A percentile compares a stretch with the other conserved stretches of the same genome.
Conservation (phyloP, 2,797 vertebrate species). For the Crotalus adamanteus region DNA sequence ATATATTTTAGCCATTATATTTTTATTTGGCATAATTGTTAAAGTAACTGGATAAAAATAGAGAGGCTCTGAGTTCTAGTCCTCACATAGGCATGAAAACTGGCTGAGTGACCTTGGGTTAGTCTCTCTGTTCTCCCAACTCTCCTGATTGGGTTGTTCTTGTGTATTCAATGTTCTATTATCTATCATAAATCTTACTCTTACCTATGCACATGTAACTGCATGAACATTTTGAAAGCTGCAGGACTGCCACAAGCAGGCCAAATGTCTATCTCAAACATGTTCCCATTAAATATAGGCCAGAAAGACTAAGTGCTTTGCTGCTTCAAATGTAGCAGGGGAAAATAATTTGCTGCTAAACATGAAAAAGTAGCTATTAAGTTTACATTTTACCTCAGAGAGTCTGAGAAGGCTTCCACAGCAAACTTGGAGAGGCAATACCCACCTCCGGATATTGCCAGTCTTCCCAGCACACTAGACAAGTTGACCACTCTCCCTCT, state of each 20-base stretch:
- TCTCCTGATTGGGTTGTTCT: no score
- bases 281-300: neutral
- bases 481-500: conserved; percentile 54
- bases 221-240: neutral
- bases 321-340: neutral
- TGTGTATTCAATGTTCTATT: neutral
- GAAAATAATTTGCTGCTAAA: neutral
- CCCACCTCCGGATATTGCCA: neutral
- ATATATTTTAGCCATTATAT: no score
- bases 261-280: neutral
- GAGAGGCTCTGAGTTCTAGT: no score
- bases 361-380: neutral
- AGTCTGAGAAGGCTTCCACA: conserved; percentile 57
- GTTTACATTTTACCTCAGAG: conserved; percentile 46
- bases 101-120: no score
- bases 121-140: no score
- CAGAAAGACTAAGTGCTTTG: neutral
- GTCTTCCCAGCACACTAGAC: conserved; percentile 38
- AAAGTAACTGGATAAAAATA: no score
- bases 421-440: conserved; percentile 52
- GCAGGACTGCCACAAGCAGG: no score
- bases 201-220: neutral
- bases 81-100: no score
- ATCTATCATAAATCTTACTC: neutral
- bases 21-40: no score